These are phyloP conservation scores for Brachyrhaphis roseni DNA, from an alignment of 2,797 vertebrate species.

Conservation along the genomic window DNA sequence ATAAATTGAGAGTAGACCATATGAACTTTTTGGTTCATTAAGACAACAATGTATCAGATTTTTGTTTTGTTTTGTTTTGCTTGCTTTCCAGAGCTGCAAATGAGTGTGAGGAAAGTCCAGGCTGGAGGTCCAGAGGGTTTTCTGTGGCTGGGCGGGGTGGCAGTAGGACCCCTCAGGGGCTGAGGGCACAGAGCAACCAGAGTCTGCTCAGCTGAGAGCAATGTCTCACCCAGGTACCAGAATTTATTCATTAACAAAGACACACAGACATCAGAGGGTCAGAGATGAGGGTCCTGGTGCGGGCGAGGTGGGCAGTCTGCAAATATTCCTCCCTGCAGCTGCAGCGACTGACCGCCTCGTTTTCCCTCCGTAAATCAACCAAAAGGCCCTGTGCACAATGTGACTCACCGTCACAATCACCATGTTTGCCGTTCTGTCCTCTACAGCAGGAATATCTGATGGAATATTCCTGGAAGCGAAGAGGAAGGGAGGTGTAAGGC, in stretches of 20 bases:
- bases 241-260: constrained; percentile 88
- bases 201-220: constrained; percentile 83
- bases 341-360: constrained; percentile 70
- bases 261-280: constrained; percentile 85
- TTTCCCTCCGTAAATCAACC: constrained; percentile 76
- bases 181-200: constrained; percentile 67
- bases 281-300: constrained; percentile 50
- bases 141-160: constrained; percentile 44
- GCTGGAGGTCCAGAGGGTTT: constrained; percentile 39
- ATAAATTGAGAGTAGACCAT: neutral
- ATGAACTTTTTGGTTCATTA: neutral
- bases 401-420: constrained; percentile 64
- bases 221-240: constrained; percentile 86
- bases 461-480: constrained; percentile 66
- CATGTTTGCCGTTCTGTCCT: constrained; percentile 47
- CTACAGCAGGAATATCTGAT: constrained; percentile 13
- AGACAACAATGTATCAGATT: neutral
- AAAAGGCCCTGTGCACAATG: constrained; percentile 51
- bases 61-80: neutral
- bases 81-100: neutral
- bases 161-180: constrained; percentile 44
- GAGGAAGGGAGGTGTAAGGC: constrained; percentile 2
- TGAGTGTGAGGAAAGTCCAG: neutral
- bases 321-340: constrained; percentile 73
- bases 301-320: constrained; percentile 68